A percentile compares a stretch with the other conserved stretches of the same genome.
Evolutionary conservation across 2,888 invertebrate species (phyloP).

Genomic region (Acanthosepion esculentum): DNA sequence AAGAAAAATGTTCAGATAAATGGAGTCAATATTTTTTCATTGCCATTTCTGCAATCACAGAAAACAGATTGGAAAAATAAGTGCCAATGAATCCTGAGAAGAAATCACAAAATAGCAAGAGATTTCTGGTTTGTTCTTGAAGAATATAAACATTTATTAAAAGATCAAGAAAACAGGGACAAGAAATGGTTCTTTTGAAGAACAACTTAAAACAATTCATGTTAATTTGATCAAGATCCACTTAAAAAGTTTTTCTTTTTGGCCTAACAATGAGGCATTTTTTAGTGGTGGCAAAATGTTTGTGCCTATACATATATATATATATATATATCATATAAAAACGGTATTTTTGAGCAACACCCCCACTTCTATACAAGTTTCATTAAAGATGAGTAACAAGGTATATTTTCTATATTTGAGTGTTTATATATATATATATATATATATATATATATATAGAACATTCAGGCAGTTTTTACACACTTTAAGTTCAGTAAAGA

Average conservation of each 20-base stretch:
- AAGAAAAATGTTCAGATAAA: neutral
- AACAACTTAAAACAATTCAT: neutral
- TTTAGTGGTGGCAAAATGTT: too few species aligned
- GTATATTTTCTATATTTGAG: too few species aligned
- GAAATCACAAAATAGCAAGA: neutral
- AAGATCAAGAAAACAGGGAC: neutral
- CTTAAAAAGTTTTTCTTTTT: neutral
- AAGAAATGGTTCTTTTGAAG: neutral
- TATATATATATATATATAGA: too few species aligned
- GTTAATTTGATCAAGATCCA: neutral
- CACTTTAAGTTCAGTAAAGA: too few species aligned
- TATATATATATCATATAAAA: too few species aligned
- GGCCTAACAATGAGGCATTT: too few species aligned
- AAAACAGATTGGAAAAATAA: neutral
- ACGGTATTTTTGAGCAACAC: too few species aligned
- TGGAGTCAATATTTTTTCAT: neutral
- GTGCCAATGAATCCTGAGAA: neutral
- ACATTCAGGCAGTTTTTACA: too few species aligned
- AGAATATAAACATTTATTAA: conserved; percentile 21
- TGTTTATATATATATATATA: too few species aligned
- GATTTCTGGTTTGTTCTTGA: neutral
- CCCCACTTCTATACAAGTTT: too few species aligned
- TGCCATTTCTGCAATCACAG: neutral
- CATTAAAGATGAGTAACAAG: too few species aligned
- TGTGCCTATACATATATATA: too few species aligned